Conservation (phyloP, 2,113 vertebrate genomes). For the Caretta caretta region DNA sequence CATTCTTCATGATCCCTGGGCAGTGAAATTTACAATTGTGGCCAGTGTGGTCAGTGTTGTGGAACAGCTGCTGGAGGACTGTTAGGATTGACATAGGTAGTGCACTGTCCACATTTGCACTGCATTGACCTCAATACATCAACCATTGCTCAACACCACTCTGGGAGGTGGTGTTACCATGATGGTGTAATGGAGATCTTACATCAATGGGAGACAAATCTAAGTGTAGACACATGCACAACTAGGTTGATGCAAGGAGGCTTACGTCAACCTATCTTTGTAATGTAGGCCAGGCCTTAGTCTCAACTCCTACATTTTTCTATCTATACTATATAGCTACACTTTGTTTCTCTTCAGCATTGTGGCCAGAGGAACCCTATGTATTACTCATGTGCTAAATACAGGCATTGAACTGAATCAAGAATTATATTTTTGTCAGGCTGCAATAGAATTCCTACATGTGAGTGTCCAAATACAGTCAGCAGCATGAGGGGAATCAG, state of each 20-base stretch:
- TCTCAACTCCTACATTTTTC: background rate
- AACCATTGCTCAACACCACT: background rate
- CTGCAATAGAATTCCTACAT: background rate
- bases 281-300: no score
- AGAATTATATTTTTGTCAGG: background rate
- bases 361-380: background rate
- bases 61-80: no score
- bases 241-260: background rate
- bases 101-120: background rate
- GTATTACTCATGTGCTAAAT: background rate
- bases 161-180: background rate
- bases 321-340: background rate
- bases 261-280: background rate
- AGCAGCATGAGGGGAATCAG: background rate
- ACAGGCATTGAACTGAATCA: background rate
- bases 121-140: background rate
- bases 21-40: no score
- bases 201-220: background rate
- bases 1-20: no score
- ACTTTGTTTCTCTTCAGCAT: background rate
- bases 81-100: background rate
- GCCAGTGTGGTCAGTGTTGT: no score
- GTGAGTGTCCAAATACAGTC: background rate
- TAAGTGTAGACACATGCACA: background rate
- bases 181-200: background rate